Base-by-base conservation (phyloP, 1,140 invertebrate genomes). In the Drosophila asahinai region DNA sequence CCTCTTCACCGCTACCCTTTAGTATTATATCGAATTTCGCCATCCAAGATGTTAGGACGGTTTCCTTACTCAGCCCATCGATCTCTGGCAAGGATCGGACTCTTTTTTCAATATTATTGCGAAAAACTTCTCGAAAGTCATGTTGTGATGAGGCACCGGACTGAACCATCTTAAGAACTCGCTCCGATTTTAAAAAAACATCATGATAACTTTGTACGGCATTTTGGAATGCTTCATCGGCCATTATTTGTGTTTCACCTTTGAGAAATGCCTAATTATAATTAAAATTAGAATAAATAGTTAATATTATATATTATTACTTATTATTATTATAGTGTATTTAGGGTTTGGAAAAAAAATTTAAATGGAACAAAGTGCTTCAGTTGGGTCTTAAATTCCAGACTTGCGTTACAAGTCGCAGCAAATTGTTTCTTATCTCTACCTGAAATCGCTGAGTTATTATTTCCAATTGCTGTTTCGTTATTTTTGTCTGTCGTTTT, bases 21-120 rank as follows among this genome's bases (percentile, higher is more conserved):
- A 99, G 97, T 92, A 99, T 99, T 93, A 98, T 98, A 94, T 99
- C 99, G 94, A 99, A 99, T 94, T 99, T 99, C 40, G 98, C 98
- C 96, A 99, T 97, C 99, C 99, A 99, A 54, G 98, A 99, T 57
- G 98, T 99, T 81, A 99, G 94, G 25, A 99, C 98, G 54, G 99
- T 99, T 94, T 99, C 99, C 95, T 99, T 99, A 94, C 98, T 99
- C 75, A 99, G 94, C 67, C 99, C 99, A 94, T 99, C 99, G 92
- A 99, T 99, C 95, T 99, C 99, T 77, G 99, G 99, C 89, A 99
- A 95, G 92, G 98, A 99, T 93, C 97, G 96, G 91, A 99, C 98
- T 94, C 98, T 95, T 94, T 99, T 99, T 93, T 99, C 98, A 86
- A 99, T 98, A 93, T 99, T 99, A 93, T 98, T 98, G 93, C 97